Conservation (phyloP, 2,797 vertebrate species). For the Darevskia mixta region DNA sequence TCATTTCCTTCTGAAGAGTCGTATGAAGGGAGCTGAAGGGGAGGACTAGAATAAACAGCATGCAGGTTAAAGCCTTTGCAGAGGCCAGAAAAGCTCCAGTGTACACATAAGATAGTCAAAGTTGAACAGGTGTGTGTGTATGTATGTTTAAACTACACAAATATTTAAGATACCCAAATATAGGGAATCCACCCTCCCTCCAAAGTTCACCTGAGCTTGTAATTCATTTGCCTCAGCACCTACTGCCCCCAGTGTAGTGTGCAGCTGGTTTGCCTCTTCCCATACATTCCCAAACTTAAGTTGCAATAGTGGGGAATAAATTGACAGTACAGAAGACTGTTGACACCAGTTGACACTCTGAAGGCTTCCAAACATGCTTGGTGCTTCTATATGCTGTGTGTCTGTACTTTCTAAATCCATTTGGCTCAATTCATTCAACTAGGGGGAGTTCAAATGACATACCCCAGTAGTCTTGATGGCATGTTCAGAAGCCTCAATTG, state of each 20-base stretch:
- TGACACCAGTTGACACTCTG: too few relatives aligned
- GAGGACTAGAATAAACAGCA: not conserved
- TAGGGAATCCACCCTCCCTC: not conserved
- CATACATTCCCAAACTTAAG: not conserved
- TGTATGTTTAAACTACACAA: not conserved
- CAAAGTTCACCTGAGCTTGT: not conserved
- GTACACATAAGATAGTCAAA: not conserved
- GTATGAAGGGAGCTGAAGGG: not conserved
- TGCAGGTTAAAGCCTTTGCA: not conserved
- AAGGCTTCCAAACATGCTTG: too few relatives aligned
- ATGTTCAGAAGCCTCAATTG: too few relatives aligned
- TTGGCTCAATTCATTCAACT: too few relatives aligned
- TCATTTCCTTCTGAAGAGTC: not conserved
- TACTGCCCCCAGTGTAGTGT: too few relatives aligned
- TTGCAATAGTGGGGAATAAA: not conserved
- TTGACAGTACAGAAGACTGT: not conserved
- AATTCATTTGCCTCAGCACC: not conserved
- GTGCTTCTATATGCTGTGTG: too few relatives aligned
- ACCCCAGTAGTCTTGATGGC: too few relatives aligned
- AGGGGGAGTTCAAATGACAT: too few relatives aligned
- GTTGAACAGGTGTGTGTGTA: not conserved
- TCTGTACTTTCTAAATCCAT: too few relatives aligned
- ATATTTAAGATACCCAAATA: not conserved
- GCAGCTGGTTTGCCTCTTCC: not conserved
- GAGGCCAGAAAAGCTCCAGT: not conserved